Base-by-base conservation (phyloP, 2,113 vertebrate genomes). In the Osmerus eperlanus region DNA sequence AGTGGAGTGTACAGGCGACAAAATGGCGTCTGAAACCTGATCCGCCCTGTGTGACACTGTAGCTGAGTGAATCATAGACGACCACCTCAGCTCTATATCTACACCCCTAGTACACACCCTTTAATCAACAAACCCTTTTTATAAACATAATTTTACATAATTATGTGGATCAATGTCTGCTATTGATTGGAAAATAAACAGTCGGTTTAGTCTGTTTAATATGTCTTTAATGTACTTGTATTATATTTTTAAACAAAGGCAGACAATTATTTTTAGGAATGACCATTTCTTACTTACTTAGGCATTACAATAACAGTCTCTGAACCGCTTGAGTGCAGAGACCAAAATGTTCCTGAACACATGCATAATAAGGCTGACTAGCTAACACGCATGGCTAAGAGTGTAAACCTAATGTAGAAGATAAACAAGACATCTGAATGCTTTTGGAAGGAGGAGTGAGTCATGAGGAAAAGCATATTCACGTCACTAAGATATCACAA, bases 21-120 rank as follows among this genome's bases (percentile, higher is more conserved):
- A 91, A 89, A 91, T 91, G 89, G 88, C 86, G 85, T 84, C 87
- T 74, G 89, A 84, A 83, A 89, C 78, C 79, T 82, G 85, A 89
- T 85, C 87, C 82, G 75, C 85, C 79, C 82, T 83, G 76, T 67
- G 80, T 80, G 84, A 80, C 81, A 88, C 86, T 86, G 84, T 85
- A 83, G 84, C 84, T 86, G 85, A 81, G 86, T 86, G 84, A 86
- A 84, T 85, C 82, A 85, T 8, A 23, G 23, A 32, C 29, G 3
- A 32, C 29, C 5, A 32, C 29, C 29, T 32, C 29, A 32, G 29
- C 29, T 32, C 29, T 32, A 8, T 9, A 41, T 6, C 36, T 9
- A 41, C 5, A 41, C 36, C 36, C 8, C 0, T 41, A 4, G 6
- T 41, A 41, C 36, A 7, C 36, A 7, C 36, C 36, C 36, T 41